Evolutionary conservation across 2,113 vertebrate genomes (phyloP), one percentile per base, ranked within the genome.

Genomic region (Lampris incognitus): DNA sequence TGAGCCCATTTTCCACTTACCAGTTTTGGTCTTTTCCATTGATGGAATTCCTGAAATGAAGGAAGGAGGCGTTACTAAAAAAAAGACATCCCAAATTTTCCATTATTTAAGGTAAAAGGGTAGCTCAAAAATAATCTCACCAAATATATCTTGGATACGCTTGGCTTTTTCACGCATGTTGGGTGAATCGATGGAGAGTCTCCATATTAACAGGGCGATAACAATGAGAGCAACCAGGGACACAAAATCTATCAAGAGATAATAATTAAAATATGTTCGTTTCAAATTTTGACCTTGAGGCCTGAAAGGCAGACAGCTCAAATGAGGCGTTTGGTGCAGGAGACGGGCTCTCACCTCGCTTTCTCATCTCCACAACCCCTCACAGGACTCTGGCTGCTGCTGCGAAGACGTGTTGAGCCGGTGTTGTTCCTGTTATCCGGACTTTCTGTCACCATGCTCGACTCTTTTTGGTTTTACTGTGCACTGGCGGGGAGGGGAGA

Each of bases 331-430:
- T 72, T 58, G 42, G n/a, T 6, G 60, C 49, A 51, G n/a, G 41
- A 69, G 72, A 48, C 9, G 38, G 68, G 82, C 59, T 46, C 90
- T 91, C 72, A 91, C 89, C 85, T 89, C n/a, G 58, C 46, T 5
- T 6, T 72, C 54, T 90, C 90, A 91, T 91, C 11, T 74, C 69
- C 54, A 57, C 72, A 37, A 72, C 51, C 40, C 54, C 69, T 13
- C 42, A 42, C 4, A 52, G 7, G 38, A 55, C 46, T 44, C 24
- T 37, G 57, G 2, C 54, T 7, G 1, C 1, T 65, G 59, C 52
- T 46, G 1, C 37, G 60, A 56, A 9, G 38, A 55, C 59, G 8
- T 57, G 69, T 8, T 39, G 69, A 65, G n/a, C 24, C 24, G 24
- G 24, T 24, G 24, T 24, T 24, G 24, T 24, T 24, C 24, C 24